phyloP scores from a whole-genome alignment of 2,113 vertebrate species.

The Oreochromis niloticus region DNA sequence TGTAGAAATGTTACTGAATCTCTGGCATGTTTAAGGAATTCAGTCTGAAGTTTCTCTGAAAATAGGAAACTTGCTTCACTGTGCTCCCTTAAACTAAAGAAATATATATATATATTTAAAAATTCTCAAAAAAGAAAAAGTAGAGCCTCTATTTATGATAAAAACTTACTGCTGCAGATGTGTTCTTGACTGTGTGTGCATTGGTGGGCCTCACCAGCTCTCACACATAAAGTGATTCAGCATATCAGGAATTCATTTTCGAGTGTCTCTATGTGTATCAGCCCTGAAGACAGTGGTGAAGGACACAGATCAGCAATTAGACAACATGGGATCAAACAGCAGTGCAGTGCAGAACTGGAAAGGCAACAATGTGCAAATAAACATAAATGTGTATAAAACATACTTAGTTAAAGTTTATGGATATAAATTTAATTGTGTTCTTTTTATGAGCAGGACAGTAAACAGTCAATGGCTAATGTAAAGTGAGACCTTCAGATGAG shows the following conservation, averaged over 20 bases:
- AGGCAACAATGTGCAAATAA: not conserved
- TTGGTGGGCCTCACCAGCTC: not conserved
- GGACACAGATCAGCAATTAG: not conserved
- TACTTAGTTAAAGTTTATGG: not conserved
- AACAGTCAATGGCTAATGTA: not conserved
- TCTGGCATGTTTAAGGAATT: not conserved
- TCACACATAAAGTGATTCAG: not conserved
- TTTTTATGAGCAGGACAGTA: not conserved
- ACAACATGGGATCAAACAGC: not conserved
- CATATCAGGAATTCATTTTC: not conserved
- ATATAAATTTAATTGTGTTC: not conserved
- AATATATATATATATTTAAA: not conserved
- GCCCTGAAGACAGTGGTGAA: not conserved
- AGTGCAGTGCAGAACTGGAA: not conserved
- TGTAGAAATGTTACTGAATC: not conserved
- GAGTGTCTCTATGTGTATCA: not conserved
- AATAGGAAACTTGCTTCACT: not conserved
- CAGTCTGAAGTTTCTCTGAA: not conserved
- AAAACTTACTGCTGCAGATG: not conserved
- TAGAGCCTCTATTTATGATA: not conserved
- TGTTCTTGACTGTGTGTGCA: not conserved
- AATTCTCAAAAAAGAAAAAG: not conserved
- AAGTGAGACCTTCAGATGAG: not conserved
- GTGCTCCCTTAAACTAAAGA: not conserved
- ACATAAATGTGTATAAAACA: not conserved